These are phyloP conservation scores for Chalcosyrphus nemorum DNA, from an alignment of 2,888 invertebrate species.

Conservation along the genomic window DNA sequence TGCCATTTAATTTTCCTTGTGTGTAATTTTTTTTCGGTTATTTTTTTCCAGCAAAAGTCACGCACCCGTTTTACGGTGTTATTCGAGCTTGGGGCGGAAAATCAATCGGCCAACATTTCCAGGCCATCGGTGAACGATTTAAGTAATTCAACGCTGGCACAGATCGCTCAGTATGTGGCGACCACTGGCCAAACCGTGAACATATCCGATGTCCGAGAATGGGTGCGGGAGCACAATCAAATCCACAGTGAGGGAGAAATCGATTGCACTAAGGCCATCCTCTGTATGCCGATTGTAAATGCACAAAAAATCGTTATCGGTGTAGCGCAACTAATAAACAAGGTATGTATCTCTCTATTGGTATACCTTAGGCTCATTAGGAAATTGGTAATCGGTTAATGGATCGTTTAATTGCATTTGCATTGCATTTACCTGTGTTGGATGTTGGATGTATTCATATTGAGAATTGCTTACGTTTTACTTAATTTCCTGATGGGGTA, in stretches of 20 bases:
- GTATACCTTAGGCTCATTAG: background rate
- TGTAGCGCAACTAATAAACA: constrained; percentile 95
- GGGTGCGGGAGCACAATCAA: constrained; percentile 88
- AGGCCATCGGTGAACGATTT: constrained; percentile 85
- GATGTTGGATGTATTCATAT: background rate
- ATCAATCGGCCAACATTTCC: constrained; percentile 86
- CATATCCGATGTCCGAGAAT: constrained; percentile 92
- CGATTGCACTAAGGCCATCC: constrained; percentile 89
- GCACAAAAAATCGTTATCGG: constrained; percentile 94
- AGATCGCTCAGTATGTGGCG: constrained; percentile 94
- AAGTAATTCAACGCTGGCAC: constrained; percentile 88
- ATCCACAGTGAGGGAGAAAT: constrained; percentile 84
- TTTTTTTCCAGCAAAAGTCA: constrained; percentile 78
- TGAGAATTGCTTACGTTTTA: constrained; percentile 1
- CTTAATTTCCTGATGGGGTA: background rate
- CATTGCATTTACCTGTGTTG: background rate
- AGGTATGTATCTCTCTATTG: constrained; percentile 83
- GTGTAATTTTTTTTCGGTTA: background rate
- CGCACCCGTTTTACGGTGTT: constrained; percentile 90
- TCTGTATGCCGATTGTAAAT: constrained; percentile 96
- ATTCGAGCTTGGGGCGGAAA: constrained; percentile 91
- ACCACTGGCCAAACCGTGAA: constrained; percentile 93
- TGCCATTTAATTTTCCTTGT: background rate
- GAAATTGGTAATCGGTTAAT: constrained; percentile 4
- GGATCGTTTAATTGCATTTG: constrained; percentile 4